These are phyloP conservation scores for Drosophila rellima DNA, from an alignment of 2,888 invertebrate species.

Conservation along the genomic window DNA sequence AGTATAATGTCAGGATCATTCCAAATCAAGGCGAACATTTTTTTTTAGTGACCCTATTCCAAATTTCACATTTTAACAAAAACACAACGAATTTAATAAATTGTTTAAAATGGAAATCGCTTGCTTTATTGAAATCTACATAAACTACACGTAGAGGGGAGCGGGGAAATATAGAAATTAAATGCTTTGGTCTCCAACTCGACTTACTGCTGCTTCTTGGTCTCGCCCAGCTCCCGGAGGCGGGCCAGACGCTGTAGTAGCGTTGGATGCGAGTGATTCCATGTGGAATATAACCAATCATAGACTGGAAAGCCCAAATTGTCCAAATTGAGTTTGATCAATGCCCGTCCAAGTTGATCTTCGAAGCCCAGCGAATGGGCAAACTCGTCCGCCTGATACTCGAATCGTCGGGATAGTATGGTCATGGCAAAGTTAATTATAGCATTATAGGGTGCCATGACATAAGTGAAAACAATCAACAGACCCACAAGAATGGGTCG, in stretches of 20 bases:
- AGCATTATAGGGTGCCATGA: conserved; percentile 97
- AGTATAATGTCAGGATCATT: conserved; percentile 61
- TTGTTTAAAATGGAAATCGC: conserved; percentile 25
- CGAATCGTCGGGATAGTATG: conserved; percentile 93
- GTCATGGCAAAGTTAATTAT: conserved; percentile 94
- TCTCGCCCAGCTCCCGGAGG: conserved; percentile 69
- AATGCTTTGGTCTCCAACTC: conserved; percentile 68
- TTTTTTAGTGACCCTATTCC: conserved; percentile 21
- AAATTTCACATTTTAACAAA: conserved; percentile 46
- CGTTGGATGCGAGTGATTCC: conserved; percentile 99
- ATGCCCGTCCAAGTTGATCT: conserved; percentile 91
- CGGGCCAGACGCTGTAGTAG: conserved; percentile 93
- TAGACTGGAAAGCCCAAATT: conserved; percentile 98
- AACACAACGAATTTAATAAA: conserved; percentile 1
- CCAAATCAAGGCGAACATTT: conserved; percentile 63
- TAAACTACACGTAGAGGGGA: conserved; percentile 35
- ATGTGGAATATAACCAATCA: conserved; percentile 96
- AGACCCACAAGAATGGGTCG: conserved; percentile 97
- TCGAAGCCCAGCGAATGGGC: conserved; percentile 93
- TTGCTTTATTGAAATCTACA: conserved; percentile 54
- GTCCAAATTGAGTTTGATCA: conserved; percentile 97
- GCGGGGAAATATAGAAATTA: conserved; percentile 30
- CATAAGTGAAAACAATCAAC: conserved; percentile 94
- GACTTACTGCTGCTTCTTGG: conserved; percentile 55
- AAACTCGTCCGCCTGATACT: conserved; percentile 98